Conservation (phyloP, 2,797 vertebrate genomes). For the Arrhamphus sclerolepis region DNA sequence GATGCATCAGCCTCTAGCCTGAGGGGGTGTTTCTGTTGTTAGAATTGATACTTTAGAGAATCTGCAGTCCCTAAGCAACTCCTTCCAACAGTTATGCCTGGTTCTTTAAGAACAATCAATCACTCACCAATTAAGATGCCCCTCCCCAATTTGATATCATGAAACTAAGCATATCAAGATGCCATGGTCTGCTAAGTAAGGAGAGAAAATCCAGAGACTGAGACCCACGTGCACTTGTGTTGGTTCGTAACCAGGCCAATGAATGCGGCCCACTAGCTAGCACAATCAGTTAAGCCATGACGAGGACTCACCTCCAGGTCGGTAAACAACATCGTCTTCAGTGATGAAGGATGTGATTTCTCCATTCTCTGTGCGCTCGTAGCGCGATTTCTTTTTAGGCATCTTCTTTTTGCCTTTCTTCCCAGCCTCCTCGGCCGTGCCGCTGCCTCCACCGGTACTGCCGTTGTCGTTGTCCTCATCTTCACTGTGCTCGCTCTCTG, state of each 20-base stretch:
- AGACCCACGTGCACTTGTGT: background rate
- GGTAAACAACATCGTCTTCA: constrained; percentile 94
- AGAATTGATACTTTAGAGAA: constrained; percentile 39
- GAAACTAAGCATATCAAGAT: too few relatives aligned
- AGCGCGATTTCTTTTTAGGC: constrained; percentile 97
- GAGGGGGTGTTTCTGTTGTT: constrained; percentile 47
- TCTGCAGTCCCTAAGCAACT: constrained; percentile 26
- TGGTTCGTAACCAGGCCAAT: background rate
- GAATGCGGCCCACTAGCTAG: too few relatives aligned
- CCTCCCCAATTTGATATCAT: too few relatives aligned
- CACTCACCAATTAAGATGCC: constrained; percentile 1
- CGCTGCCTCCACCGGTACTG: constrained; percentile 84
- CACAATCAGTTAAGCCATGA: background rate
- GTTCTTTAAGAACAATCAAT: constrained; percentile 20
- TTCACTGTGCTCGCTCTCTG: constrained; percentile 97
- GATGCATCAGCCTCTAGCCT: constrained; percentile 57
- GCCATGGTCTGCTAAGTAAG: background rate
- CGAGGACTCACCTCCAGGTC: constrained; percentile 90
- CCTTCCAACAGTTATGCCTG: constrained; percentile 12
- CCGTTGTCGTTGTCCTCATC: constrained; percentile 93
- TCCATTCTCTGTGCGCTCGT: constrained; percentile 94
- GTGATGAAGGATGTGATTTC: constrained; percentile 98
- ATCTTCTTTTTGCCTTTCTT: constrained; percentile 98
- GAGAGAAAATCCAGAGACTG: background rate
- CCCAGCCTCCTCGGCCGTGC: constrained; percentile 88